These are phyloP conservation scores for Clarias batrachus DNA, from an alignment of 2,113 vertebrate species.

Conservation along the genomic window DNA sequence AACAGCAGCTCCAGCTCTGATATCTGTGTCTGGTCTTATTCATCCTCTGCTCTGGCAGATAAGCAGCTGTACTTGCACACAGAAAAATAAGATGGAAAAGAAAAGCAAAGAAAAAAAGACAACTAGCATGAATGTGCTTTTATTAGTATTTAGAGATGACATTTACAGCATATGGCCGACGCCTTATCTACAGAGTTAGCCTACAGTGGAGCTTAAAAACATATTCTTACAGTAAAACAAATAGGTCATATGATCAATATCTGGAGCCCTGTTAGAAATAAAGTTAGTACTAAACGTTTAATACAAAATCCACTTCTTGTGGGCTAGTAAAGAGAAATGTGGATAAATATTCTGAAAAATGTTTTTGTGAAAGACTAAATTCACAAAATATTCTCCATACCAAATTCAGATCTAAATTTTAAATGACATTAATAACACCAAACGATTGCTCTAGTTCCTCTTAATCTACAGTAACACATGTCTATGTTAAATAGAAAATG, in stretches of 20 bases:
- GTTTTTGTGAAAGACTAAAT: not conserved
- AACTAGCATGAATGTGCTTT: not conserved
- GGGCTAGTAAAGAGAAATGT: not conserved
- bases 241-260: not conserved
- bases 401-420: not conserved
- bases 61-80: not conserved
- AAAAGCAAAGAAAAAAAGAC: not conserved
- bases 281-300: not conserved
- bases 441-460: not conserved
- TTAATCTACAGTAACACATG: not conserved
- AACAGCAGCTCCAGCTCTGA: not conserved
- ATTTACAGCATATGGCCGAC: not conserved
- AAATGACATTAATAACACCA: not conserved
- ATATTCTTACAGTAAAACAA: not conserved
- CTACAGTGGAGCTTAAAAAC: not conserved
- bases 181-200: not conserved
- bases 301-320: not conserved
- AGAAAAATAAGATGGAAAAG: not conserved
- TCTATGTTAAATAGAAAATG: not conserved
- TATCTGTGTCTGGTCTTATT: conserved; percentile 17
- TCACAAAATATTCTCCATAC: too few species aligned
- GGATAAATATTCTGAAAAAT: not conserved
- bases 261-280: not conserved
- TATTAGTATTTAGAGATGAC: not conserved
- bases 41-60: conserved; percentile 23